Conservation (phyloP, 2,888 invertebrate genomes). For the Doris montereyensis region DNA sequence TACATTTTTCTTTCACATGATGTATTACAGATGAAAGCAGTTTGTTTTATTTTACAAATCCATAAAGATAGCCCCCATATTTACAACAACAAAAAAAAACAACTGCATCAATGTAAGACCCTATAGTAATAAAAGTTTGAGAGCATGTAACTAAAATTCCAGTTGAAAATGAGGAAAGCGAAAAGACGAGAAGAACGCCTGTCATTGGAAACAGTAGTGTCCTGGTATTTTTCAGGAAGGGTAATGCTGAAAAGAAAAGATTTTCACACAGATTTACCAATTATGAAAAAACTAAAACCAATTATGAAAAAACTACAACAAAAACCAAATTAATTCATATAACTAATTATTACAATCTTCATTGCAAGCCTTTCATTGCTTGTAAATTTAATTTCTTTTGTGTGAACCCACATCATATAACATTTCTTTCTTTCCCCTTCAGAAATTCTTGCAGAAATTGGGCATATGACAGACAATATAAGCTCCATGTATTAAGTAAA, state of each 20-base stretch:
- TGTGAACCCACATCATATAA: too few species aligned
- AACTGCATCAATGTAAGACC: too few species aligned
- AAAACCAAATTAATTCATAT: neutral
- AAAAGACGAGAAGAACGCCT: conserved; percentile 82
- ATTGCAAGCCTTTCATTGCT: neutral
- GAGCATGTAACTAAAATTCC: conserved; percentile 88
- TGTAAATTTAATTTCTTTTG: neutral
- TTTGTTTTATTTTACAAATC: too few species aligned
- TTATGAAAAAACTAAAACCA: neutral
- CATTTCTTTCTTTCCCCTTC: too few species aligned
- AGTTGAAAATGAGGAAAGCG: conserved; percentile 84
- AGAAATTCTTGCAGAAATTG: too few species aligned
- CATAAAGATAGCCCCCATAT: too few species aligned
- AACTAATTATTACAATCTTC: neutral
- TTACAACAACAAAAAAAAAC: too few species aligned
- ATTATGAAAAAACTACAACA: neutral
- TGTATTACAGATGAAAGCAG: too few species aligned
- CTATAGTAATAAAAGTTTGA: conserved; percentile 88
- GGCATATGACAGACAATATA: too few species aligned
- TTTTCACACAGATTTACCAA: too few species aligned
- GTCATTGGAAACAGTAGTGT: conserved; percentile 89
- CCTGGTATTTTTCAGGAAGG: conserved; percentile 88
- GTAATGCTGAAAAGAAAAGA: conserved; percentile 80
- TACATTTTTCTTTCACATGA: too few species aligned
- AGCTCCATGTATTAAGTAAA: too few species aligned